Percentiles rank a stretch among this genome's conserved stretches.
phyloP scores from a whole-genome alignment of 2,888 invertebrate species.

The Machimus atricapillus region DNA sequence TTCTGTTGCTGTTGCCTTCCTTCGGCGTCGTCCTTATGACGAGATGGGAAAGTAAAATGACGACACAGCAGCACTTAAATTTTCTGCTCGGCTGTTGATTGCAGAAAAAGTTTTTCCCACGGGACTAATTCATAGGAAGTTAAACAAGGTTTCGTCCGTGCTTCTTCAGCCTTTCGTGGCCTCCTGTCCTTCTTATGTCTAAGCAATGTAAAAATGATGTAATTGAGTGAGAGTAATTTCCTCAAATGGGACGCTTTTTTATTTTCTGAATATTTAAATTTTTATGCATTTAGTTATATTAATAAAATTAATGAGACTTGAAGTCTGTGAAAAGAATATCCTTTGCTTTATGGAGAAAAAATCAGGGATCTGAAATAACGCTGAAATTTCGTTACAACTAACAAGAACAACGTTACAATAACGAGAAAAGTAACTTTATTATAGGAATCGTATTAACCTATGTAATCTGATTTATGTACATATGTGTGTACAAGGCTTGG shows the following conservation, averaged over 20 bases:
- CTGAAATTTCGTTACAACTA: too few relatives aligned
- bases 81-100: conserved; percentile 41
- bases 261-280: conserved; percentile 1
- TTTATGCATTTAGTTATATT: not conserved
- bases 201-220: conserved; percentile 34
- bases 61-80: conserved; percentile 42
- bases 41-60: conserved; percentile 39
- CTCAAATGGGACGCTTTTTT: not conserved
- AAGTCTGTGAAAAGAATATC: not conserved
- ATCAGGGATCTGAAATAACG: not conserved
- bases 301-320: not conserved
- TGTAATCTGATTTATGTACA: too few relatives aligned
- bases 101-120: conserved; percentile 40
- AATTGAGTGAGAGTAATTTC: conserved; percentile 26
- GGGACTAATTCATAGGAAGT: conserved; percentile 40
- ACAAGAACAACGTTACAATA: too few relatives aligned
- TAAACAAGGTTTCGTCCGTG: conserved; percentile 34
- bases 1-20: not conserved
- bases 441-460: too few relatives aligned
- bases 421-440: too few relatives aligned
- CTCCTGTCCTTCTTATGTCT: conserved; percentile 4
- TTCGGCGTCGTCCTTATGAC: conserved; percentile 16
- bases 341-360: not conserved
- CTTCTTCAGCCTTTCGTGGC: not conserved
- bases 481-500: too few relatives aligned